Evolutionary conservation across 2,888 invertebrate species (phyloP), one percentile per base, ranked within the genome.

Genomic region (Meganola albula): DNA sequence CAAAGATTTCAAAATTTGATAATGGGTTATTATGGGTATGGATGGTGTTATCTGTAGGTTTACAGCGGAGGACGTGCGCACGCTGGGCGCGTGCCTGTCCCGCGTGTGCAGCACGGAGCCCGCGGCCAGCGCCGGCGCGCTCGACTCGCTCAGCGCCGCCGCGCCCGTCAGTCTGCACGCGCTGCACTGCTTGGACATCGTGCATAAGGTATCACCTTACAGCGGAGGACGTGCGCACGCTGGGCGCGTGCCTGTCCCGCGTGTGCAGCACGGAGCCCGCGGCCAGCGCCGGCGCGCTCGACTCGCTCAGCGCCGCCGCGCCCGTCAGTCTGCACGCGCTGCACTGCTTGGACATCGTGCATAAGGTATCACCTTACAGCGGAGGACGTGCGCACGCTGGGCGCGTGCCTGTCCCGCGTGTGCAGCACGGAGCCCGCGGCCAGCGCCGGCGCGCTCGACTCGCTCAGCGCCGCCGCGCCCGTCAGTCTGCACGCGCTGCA

Each of bases 341-440:
- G 53, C 94, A 95, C 63, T 93, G 95, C 39, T 91, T 98, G 73
- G 95, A 97, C 48, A 89, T 93, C 12, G 88, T 98, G 31, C 94
- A 96, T 62, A 94, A 95, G 88, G 93, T 93, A 42, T 8, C 20
- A 5, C 12, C 4, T 93, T 68, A 89, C 88, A 0, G 77, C 90
- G 0, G 82, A 88, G 0, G 97, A 97, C 79, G 90, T 97, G 44
- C 89, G 91, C 48, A 92, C 92, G 61, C 88, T 98, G 24, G 95
- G 96, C 40, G 82, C 82, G 24, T 78, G 83, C 27, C 41, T 83
- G 25, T 46, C 68, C 0, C 57, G 49, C 37, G 58, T 83, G 39
- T 79, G 78, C 53, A 26, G 59, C 18, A 66, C 74, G 37, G 70
- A 70, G 41, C 75, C 73, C 2, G 57, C 70, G 1, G 61, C 73